Conservation (phyloP, 2,113 vertebrate genomes). For the Meles meles region DNA sequence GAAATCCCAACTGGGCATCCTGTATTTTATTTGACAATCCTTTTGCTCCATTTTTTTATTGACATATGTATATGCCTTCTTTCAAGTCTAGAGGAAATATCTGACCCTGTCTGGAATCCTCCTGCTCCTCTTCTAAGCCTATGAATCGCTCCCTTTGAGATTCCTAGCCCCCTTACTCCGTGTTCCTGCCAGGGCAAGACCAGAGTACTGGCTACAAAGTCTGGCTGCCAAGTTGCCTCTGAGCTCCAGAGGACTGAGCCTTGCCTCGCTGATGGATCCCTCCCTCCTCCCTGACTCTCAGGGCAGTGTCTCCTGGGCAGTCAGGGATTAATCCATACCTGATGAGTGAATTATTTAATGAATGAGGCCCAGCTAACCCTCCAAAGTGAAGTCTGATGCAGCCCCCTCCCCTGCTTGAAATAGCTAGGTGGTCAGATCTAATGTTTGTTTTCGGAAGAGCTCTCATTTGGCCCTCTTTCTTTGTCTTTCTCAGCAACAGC, state of each 20-base stretch:
- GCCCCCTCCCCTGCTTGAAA: accelerated
- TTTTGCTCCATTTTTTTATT: neutral
- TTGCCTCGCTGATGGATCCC: accelerated
- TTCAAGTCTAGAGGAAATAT: neutral
- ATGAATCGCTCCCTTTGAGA: neutral
- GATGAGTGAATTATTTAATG: neutral
- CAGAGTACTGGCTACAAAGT: too few relatives aligned
- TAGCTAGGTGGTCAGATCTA: neutral
- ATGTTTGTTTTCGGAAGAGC: neutral
- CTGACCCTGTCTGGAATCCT: neutral
- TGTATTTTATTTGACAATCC: neutral
- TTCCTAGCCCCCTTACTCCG: neutral
- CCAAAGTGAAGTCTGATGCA: neutral
- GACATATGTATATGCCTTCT: neutral
- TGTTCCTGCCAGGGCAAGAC: neutral
- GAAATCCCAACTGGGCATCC: neutral
- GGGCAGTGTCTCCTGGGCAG: neutral
- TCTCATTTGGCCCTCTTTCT: neutral
- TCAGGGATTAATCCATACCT: neutral
- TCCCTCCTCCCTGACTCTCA: neutral
- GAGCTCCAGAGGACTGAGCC: neutral
- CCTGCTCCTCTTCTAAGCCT: neutral
- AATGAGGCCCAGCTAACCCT: neutral
- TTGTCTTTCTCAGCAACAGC: neutral
- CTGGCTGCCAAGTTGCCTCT: neutral